Evolutionary conservation across 1,140 invertebrate genomes (phyloP), one percentile per base, ranked within the genome.

Genomic region (Ericerus pela): DNA sequence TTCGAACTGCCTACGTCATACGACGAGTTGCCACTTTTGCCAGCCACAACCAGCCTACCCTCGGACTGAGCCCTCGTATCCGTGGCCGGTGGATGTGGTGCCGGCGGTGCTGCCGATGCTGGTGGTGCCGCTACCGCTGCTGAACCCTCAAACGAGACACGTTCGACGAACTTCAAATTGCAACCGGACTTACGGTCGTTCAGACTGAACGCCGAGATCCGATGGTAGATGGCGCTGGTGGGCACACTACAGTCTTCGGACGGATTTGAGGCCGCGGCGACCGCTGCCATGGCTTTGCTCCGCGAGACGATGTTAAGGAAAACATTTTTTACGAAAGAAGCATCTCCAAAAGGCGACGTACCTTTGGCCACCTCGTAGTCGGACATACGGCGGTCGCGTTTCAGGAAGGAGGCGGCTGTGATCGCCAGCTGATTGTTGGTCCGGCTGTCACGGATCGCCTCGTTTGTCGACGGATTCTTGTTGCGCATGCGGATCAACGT

Each of bases 341-440:
- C 26, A 24, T 47, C 26, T 24, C 26, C 41, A 47, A 47, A 47
- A 4, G 41, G 41, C 26, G 26, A 47, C 20, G 26, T 24, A 24
- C 41, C 41, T 47, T 47, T 47, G 18, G 41, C 20, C 41, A 24
- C 20, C 20, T 47, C 41, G 20, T 47, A 47, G 26, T 47, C 41
- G 20, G 10, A 22, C 10, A 22, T 22, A 22, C 41, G 41, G 10
- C 18, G 41, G 10, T 47, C 41, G 11, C 41, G 41, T 47, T 47
- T 47, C 14, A 47, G 26, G 14, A 47, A 47, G 8, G 41, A 24
- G 8, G 26, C 22, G 11, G 41, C 41, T 8, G 22, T 47, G 2
- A 47, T 8, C 20, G 41, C 20, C 3, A 47, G 41, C 16, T 47
- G 41, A 47, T 47, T 47, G 26, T 47, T 47, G 3, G 41, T 47